These are phyloP conservation scores for Nezara viridula DNA, from an alignment of 2,888 invertebrate species.

Conservation along the genomic window DNA sequence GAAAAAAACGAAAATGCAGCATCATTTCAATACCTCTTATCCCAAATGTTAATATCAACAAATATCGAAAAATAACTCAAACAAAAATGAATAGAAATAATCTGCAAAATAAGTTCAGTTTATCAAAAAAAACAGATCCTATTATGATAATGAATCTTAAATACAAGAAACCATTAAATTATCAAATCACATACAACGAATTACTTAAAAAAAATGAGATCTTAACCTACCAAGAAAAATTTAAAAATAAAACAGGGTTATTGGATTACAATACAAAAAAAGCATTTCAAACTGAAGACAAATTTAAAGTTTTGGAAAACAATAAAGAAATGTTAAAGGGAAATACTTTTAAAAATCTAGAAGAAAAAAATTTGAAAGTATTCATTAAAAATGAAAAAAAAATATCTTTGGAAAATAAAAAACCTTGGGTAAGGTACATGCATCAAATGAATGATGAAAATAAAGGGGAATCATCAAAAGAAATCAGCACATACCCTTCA, in stretches of 20 bases:
- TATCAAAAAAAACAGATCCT: background rate
- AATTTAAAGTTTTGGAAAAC: background rate
- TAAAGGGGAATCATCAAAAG: background rate
- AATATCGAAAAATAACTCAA: background rate
- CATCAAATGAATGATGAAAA: slow-evolving; percentile 1
- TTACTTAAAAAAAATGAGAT: background rate
- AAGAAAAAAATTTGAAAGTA: background rate
- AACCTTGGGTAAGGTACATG: background rate
- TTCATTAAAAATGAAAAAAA: background rate
- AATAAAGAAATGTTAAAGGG: background rate
- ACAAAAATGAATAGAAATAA: background rate
- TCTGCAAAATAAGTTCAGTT: background rate
- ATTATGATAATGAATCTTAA: background rate
- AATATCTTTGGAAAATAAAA: background rate
- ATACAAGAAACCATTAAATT: slow-evolving; percentile 16
- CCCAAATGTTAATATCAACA: background rate
- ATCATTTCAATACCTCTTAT: background rate
- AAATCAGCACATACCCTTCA: slow-evolving; percentile 14
- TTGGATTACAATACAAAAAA: background rate
- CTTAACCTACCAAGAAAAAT: background rate
- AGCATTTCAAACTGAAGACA: background rate
- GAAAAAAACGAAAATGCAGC: background rate
- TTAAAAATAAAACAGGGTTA: background rate
- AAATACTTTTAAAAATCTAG: background rate
- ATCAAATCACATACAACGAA: background rate